Conservation (phyloP, 2,888 invertebrate species). For the Sthenelais limicola region DNA sequence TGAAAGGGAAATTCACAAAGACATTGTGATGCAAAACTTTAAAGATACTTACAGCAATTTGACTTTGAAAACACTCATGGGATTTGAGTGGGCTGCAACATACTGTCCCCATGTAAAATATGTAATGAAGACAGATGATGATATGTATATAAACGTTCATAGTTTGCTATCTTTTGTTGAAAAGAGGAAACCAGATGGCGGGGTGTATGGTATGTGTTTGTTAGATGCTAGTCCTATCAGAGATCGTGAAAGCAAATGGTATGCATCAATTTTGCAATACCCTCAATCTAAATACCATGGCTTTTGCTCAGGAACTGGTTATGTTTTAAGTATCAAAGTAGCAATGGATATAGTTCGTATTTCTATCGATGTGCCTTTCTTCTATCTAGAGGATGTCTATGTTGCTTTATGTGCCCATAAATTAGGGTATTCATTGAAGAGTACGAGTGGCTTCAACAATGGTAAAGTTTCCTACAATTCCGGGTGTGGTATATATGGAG, state of each 20-base stretch:
- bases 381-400: no score
- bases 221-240: neutral
- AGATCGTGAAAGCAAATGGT: neutral
- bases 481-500: neutral
- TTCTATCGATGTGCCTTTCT: neutral
- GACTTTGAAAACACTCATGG: neutral
- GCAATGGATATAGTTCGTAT: neutral
- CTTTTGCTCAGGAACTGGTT: neutral
- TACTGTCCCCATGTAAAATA: neutral
- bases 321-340: neutral
- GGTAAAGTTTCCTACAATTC: neutral
- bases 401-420: neutral
- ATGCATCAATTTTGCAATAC: neutral
- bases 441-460: neutral
- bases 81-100: neutral
- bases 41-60: neutral
- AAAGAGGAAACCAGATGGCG: neutral
- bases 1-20: neutral
- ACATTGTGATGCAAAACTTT: neutral
- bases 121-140: neutral
- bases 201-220: neutral
- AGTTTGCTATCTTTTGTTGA: neutral
- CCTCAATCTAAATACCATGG: neutral
- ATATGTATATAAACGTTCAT: neutral
- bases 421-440: neutral